Base-by-base conservation (phyloP, 2,888 invertebrate genomes). In the Polydrusus cervinus region DNA sequence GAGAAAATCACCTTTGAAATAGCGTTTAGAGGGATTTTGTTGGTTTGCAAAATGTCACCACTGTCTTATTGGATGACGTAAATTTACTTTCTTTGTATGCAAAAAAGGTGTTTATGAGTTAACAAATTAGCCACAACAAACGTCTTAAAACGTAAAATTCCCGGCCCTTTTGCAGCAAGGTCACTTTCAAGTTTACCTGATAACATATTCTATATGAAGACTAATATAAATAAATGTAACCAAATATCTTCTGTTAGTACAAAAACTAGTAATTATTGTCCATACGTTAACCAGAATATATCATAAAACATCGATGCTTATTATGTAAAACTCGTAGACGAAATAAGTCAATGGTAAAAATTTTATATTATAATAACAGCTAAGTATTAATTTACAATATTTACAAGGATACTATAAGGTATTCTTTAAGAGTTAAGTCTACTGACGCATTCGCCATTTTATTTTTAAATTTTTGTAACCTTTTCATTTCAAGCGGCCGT, bases 181-280 rank as follows among this genome's bases (percentile, higher is more conserved):
- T 25, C 53, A 64, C 64, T 60, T 71, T 71, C 43, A 71, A 64
- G 30, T 51, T 60, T 30, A 62, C 45, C n/a, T 11, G 47, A 62
- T 14, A 49, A 61, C 38, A 61, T 20, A 55, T 64, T 53, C 30
- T 49, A 45, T 18, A 3, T n/a, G n/a, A 70, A 20, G 13, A 43
- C 20, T 11, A 57, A 60, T 45, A 11, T 25, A 3, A 16, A 47
- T 43, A 1, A 3, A 20, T 47, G 47, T 20, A 51, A 51, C 57
- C n/a, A 61, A 70, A 70, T 16, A 49, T 34, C 55, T 45, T 34
- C 45, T 55, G 67, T 67, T 55, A 60, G 61, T 68, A 65, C 61
- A 68, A 73, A 68, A 75, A 57, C 75, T 71, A 66, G 20, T 61
- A 71, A 75, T 75, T 75, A 75, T 75, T 75, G 75, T 75, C 75